A percentile compares a stretch with the other conserved stretches of the same genome.
These are phyloP conservation scores for Carettochelys insculpta DNA, from an alignment of 2,113 vertebrate species.

Conservation along the genomic window DNA sequence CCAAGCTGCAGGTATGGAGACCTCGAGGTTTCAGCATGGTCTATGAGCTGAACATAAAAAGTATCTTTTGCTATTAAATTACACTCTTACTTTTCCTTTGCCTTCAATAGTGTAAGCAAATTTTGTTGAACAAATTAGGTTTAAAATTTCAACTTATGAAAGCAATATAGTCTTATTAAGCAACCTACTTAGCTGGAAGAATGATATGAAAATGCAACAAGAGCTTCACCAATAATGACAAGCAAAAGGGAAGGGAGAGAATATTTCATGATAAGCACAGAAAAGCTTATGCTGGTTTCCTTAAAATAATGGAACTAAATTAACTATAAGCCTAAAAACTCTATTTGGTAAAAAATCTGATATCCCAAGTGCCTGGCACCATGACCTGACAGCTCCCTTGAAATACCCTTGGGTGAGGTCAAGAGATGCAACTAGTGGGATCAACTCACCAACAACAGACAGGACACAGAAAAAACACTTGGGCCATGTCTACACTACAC, in stretches of 20 bases:
- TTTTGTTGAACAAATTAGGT: constrained; percentile 20
- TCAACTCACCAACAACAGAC: background rate
- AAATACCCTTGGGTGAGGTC: background rate
- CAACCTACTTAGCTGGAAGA: background rate
- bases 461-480: background rate
- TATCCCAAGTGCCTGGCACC: background rate
- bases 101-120: background rate
- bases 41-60: background rate
- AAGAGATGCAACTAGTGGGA: background rate
- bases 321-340: constrained; percentile 3
- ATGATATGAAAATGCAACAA: background rate
- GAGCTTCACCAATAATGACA: background rate
- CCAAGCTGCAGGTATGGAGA: background rate
- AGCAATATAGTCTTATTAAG: background rate
- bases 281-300: background rate
- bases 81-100: constrained; percentile 24
- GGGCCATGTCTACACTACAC: too few species aligned
- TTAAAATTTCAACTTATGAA: constrained; percentile 2
- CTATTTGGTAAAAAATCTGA: rapidly evolving
- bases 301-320: background rate
- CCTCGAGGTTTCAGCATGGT: background rate
- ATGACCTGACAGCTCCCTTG: background rate
- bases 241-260: background rate
- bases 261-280: background rate
- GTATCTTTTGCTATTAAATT: constrained; percentile 32